These are phyloP conservation scores for Drosophila kuntzei DNA, from an alignment of 2,888 invertebrate species.

Conservation along the genomic window DNA sequence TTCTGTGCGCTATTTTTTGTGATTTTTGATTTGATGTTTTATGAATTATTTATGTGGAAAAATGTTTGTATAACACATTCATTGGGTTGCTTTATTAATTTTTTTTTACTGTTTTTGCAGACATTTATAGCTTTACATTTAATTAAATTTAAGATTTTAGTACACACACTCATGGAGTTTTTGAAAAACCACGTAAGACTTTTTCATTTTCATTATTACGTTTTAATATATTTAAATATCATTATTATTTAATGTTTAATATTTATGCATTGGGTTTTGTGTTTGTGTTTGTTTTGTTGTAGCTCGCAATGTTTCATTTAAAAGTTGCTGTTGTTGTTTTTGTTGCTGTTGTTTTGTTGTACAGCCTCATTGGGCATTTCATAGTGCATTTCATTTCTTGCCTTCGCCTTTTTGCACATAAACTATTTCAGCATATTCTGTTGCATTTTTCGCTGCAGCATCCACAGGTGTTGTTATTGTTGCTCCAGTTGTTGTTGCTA, in stretches of 20 bases:
- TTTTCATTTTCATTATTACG: slow-evolving; percentile 31
- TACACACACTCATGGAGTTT: slow-evolving; percentile 77
- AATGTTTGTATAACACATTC: slow-evolving; percentile 54
- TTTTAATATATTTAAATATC: slow-evolving; percentile 32
- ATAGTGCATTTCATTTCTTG: slow-evolving; percentile 61
- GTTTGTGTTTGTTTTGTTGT: slow-evolving; percentile 36
- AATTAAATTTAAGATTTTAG: slow-evolving; percentile 51
- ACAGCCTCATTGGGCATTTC: slow-evolving; percentile 58
- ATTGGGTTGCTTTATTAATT: slow-evolving; percentile 26
- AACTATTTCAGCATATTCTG: slow-evolving; percentile 93
- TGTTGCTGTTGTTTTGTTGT: slow-evolving; percentile 35
- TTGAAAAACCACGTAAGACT: slow-evolving; percentile 72
- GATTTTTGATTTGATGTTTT: slow-evolving; percentile 20
- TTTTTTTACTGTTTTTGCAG: slow-evolving; percentile 21
- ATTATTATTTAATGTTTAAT: slow-evolving; percentile 44
- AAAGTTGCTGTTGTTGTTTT: slow-evolving; percentile 25
- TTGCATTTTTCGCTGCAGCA: slow-evolving; percentile 87
- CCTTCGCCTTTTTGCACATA: slow-evolving; percentile 86
- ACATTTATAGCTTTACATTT: slow-evolving; percentile 57
- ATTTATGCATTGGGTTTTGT: slow-evolving; percentile 69
- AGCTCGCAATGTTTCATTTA: slow-evolving; percentile 39
- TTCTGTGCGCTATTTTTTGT: slow-evolving; percentile 55
- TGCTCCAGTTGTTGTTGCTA: slow-evolving; percentile 63
- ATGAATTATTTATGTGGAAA: slow-evolving; percentile 49
- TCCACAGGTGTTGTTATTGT: slow-evolving; percentile 55